Evolutionary conservation across 2,797 vertebrate species (phyloP).

Genomic region (Aulostomus chinensis): DNA sequence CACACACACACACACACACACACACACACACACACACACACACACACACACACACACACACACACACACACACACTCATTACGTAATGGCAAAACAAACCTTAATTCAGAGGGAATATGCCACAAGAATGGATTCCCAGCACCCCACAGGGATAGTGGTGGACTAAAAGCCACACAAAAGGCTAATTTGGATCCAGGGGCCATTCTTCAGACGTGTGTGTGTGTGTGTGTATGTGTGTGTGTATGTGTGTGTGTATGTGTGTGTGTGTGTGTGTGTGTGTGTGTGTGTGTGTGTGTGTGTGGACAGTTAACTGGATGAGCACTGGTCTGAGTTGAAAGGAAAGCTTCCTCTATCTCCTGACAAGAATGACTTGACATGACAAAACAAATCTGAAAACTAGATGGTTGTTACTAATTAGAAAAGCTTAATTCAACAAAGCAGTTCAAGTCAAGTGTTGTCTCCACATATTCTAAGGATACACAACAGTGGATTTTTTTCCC

Average conservation of each 20-base stretch:
- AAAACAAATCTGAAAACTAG: too few relatives aligned
- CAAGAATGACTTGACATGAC: too few relatives aligned
- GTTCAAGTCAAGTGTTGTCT: not conserved
- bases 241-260: constrained; percentile 15
- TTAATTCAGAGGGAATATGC: constrained; percentile 66
- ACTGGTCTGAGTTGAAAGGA: constrained; percentile 47
- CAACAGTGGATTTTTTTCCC: too few relatives aligned
- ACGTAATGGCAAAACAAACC: constrained; percentile 56
- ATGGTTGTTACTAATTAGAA: not conserved
- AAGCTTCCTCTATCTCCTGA: constrained; percentile 1
- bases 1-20: too few relatives aligned
- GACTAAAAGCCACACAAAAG: constrained; percentile 70
- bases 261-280: constrained; percentile 19
- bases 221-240: constrained; percentile 26
- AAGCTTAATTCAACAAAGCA: not conserved
- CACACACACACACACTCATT: constrained; percentile 24
- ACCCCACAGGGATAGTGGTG: constrained; percentile 53
- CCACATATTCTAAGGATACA: too few relatives aligned
- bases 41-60: constrained; percentile 8
- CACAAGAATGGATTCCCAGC: constrained; percentile 54
- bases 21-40: too few relatives aligned
- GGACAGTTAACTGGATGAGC: constrained; percentile 27
- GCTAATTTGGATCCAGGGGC: constrained; percentile 55
- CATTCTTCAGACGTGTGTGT: constrained; percentile 21
- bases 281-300: constrained; percentile 25